Conservation (phyloP, 2,113 vertebrate genomes). For the Acrocephalus arundinaceus region DNA sequence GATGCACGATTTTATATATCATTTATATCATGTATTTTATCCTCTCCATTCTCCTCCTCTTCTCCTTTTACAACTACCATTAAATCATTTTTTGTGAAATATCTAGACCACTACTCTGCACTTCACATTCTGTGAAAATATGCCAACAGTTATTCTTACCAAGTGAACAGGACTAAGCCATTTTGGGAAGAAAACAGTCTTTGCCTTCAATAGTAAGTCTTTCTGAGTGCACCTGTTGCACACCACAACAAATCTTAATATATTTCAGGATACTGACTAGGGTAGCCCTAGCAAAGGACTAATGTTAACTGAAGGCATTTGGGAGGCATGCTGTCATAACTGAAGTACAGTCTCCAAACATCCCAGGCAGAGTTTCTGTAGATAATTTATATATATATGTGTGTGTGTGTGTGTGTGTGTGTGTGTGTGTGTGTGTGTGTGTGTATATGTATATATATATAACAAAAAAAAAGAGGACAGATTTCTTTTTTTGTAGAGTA, state of each 20-base stretch:
- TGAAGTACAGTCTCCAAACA: not conserved
- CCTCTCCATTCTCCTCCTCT: not conserved
- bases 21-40: not conserved
- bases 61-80: not conserved
- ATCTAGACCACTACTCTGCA: not conserved
- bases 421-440: too few species aligned
- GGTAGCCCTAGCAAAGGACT: not conserved
- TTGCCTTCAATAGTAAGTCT: not conserved
- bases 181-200: not conserved
- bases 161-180: not conserved
- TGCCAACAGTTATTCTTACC: not conserved
- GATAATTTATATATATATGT: not conserved
- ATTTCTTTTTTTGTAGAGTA: not conserved
- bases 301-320: not conserved
- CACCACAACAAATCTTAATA: not conserved
- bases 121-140: not conserved
- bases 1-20: not conserved
- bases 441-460: too few species aligned
- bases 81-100: not conserved
- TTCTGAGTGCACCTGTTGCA: not conserved
- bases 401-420: too few species aligned
- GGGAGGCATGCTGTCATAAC: not conserved
- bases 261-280: not conserved
- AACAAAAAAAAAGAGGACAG: not conserved
- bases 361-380: not conserved